Evolutionary conservation across 64 coral and sea anemone species (phyloP).

Genomic region (Montipora sp.): DNA sequence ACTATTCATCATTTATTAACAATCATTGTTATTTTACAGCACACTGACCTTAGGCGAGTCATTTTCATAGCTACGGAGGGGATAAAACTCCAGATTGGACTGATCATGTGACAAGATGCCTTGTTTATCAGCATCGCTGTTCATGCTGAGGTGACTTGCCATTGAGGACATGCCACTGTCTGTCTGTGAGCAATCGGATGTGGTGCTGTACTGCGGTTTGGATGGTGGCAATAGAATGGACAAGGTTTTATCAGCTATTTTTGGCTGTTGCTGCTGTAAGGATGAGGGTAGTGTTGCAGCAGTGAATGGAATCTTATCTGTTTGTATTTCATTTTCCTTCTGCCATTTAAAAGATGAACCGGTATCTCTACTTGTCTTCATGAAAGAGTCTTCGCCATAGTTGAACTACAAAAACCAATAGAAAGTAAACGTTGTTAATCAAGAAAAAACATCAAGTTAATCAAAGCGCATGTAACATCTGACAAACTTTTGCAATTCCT

Average conservation of each 20-base stretch:
- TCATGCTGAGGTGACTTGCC: conserved; percentile 23
- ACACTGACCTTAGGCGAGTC: conserved; percentile 13
- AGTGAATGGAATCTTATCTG: conserved; percentile 29
- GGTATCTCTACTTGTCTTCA: background rate
- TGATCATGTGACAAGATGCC: conserved; percentile 21
- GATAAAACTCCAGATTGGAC: conserved; percentile 27
- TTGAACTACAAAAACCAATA: background rate
- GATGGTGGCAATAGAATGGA: background rate
- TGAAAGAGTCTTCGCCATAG: background rate
- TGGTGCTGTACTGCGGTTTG: background rate
- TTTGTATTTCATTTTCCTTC: background rate
- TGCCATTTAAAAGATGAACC: background rate
- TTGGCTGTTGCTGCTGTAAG: conserved; percentile 11
- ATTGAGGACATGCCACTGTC: conserved; percentile 48
- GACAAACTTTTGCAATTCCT: too few species aligned
- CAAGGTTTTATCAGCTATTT: conserved; percentile 14
- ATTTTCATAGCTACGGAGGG: background rate
- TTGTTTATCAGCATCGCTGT: conserved; percentile 23
- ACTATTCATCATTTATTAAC: too few species aligned
- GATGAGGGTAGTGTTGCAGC: background rate
- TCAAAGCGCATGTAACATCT: too few species aligned
- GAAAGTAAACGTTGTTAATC: background rate
- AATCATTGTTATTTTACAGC: too few species aligned
- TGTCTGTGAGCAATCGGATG: background rate
- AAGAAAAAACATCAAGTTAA: background rate